A percentile compares a stretch with the other conserved stretches of the same genome.
Conservation (phyloP, 1,140 invertebrate genomes). For the Bombus sibiricus region DNA sequence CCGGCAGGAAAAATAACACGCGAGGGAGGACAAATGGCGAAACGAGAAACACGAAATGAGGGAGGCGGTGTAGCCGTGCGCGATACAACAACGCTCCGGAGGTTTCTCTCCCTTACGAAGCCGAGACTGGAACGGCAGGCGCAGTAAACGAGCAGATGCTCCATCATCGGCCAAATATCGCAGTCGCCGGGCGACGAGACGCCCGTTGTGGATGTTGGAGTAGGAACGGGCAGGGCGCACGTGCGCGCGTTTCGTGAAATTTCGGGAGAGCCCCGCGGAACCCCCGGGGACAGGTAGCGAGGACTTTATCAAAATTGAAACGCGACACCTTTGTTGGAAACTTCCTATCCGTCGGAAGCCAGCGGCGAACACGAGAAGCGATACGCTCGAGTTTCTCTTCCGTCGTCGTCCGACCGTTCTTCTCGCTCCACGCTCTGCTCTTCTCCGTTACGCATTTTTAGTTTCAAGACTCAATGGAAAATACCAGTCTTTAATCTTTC, state of each 20-base stretch:
- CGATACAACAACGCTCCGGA: slow-evolving; percentile 42
- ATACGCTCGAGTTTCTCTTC: slow-evolving; percentile 42
- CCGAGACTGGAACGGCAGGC: not conserved
- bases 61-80: not conserved
- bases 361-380: slow-evolving; percentile 36
- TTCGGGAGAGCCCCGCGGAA: slow-evolving; percentile 57
- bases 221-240: slow-evolving; percentile 29
- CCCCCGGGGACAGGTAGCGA: slow-evolving; percentile 59
- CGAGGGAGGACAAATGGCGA: slow-evolving; percentile 53
- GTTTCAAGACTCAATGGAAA: no score
- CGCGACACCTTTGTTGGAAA: slow-evolving; percentile 72
- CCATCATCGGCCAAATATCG: slow-evolving; percentile 15
- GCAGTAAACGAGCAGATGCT: not conserved
- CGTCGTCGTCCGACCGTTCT: not conserved
- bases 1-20: slow-evolving; percentile 58
- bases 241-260: slow-evolving; percentile 64
- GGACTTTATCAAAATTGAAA: slow-evolving; percentile 75
- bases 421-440: not conserved
- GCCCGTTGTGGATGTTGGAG: not conserved
- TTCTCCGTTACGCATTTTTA: not conserved
- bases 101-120: slow-evolving; percentile 27
- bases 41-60: slow-evolving; percentile 12
- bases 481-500: no score
- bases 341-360: slow-evolving; percentile 55
- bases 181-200: not conserved